A percentile compares a stretch with the other conserved stretches of the same genome.
Conservation (phyloP, 2,113 vertebrate species). For the Panthera leo region DNA sequence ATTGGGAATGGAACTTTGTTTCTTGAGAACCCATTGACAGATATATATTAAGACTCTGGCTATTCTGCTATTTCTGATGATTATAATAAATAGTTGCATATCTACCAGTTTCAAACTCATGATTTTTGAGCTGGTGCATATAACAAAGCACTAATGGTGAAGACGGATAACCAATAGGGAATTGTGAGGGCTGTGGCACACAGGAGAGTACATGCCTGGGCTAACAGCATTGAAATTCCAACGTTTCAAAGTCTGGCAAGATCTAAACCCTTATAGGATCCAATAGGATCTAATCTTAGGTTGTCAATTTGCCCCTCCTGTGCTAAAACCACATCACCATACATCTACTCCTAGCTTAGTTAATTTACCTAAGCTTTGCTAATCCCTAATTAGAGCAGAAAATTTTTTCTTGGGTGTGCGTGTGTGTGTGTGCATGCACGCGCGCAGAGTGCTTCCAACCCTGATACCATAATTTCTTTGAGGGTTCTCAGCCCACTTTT, state of each 20-base stretch:
- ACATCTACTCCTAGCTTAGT: not conserved
- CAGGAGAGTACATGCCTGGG: not conserved
- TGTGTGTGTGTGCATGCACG: not conserved
- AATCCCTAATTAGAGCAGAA: not conserved
- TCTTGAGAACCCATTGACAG: not conserved
- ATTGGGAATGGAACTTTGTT: not conserved
- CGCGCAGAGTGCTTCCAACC: not conserved
- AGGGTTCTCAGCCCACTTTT: not conserved
- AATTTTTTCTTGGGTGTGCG: not conserved
- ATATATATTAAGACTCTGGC: not conserved
- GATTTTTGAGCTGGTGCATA: not conserved
- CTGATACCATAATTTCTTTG: not conserved
- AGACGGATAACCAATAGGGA: not conserved
- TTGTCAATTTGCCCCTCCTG: not conserved
- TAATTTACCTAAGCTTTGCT: not conserved
- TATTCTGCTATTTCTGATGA: not conserved
- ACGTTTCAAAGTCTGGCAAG: not conserved
- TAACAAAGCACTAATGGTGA: not conserved
- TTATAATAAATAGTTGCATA: not conserved
- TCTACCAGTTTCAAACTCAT: not conserved
- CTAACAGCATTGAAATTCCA: not conserved
- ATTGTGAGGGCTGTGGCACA: not conserved
- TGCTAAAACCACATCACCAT: not conserved
- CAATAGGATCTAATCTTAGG: not conserved
- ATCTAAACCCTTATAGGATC: not conserved